Conservation (phyloP, 2,888 invertebrate species). For the Conops quadrifasciatus region DNA sequence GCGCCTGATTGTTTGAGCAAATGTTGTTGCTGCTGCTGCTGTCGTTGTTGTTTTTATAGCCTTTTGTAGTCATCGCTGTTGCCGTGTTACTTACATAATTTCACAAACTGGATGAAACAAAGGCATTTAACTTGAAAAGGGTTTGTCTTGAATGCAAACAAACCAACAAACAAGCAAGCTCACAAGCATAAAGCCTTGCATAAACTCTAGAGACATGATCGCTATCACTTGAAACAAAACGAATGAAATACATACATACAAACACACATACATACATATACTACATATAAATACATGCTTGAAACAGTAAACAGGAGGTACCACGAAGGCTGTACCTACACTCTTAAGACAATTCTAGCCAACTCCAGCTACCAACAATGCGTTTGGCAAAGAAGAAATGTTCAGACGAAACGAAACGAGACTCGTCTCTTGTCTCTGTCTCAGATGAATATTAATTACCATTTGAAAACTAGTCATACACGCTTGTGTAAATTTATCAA, state of each 20-base stretch:
- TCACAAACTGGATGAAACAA: not conserved
- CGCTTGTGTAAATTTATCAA: constrained; percentile 39
- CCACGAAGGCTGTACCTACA: not conserved
- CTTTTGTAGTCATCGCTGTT: no score
- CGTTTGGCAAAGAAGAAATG: not conserved
- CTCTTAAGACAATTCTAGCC: not conserved
- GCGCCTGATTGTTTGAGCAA: no score
- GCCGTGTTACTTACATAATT: no score
- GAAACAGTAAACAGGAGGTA: constrained; percentile 1
- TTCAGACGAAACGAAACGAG: not conserved
- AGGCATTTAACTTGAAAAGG: not conserved
- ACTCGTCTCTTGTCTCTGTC: constrained; percentile 34
- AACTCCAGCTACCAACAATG: not conserved
- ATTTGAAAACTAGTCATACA: constrained; percentile 60
- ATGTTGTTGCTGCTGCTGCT: no score
- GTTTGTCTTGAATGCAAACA: not conserved
- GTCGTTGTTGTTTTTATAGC: no score
- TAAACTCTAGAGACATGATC: not conserved
- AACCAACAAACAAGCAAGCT: not conserved
- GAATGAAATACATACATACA: not conserved
- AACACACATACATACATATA: no score
- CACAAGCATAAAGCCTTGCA: not conserved
- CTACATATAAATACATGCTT: not conserved
- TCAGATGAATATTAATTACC: constrained; percentile 62
- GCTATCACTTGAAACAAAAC: not conserved